phyloP scores from a whole-genome alignment of 2,113 vertebrate species.

The Dasyurus viverrinus region DNA sequence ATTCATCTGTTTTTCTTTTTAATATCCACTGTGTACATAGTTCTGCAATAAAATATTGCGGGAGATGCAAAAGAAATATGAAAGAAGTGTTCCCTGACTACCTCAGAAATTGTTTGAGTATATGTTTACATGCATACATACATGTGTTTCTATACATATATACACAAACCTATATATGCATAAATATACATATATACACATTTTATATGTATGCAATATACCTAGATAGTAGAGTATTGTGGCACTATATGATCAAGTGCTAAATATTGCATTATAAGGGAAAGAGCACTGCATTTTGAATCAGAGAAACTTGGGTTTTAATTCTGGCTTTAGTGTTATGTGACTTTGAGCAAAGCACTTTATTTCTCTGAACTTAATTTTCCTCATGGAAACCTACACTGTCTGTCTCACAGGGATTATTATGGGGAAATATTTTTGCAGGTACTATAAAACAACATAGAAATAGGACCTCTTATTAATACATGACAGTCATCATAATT shows the following conservation, averaged over 20 bases:
- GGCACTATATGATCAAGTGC: too few relatives aligned
- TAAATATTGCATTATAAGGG: too few relatives aligned
- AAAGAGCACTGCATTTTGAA: background rate
- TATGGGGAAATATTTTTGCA: background rate
- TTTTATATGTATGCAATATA: too few relatives aligned
- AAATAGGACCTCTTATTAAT: background rate
- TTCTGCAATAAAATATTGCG: background rate
- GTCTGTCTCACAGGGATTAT: background rate
- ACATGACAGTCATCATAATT: background rate
- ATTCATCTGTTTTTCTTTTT: background rate
- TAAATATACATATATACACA: too few relatives aligned
- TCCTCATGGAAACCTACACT: background rate
- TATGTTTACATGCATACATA: too few relatives aligned
- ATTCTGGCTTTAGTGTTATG: background rate
- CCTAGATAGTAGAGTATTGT: too few relatives aligned
- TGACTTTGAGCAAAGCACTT: background rate
- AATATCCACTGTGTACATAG: background rate
- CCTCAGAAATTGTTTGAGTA: background rate
- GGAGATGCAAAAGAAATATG: background rate
- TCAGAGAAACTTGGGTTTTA: background rate
- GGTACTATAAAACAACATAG: background rate
- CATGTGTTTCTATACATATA: too few relatives aligned
- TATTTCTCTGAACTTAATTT: background rate
- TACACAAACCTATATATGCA: background rate
- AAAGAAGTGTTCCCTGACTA: background rate